Conservation (phyloP, 2,888 invertebrate species). For the Tachina lurida region DNA sequence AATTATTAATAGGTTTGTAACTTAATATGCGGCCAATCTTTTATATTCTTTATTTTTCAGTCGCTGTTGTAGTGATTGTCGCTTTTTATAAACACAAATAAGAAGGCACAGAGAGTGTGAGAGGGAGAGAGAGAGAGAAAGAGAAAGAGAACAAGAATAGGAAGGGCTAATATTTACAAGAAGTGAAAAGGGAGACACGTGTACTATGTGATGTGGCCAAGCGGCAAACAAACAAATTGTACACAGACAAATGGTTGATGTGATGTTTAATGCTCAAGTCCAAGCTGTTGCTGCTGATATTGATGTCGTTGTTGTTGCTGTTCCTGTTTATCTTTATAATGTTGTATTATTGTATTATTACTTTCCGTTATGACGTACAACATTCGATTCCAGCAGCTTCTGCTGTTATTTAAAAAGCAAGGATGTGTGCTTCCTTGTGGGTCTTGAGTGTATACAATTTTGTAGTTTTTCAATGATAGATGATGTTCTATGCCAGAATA, state of each 20-base stretch:
- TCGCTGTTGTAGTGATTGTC: slow-evolving; percentile 33
- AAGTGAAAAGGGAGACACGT: slow-evolving; percentile 60
- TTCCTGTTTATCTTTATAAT: slow-evolving; percentile 48
- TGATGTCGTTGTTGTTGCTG: slow-evolving; percentile 38
- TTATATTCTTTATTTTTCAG: slow-evolving; percentile 40
- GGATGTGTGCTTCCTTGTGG: slow-evolving; percentile 7
- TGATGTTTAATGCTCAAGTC: background rate
- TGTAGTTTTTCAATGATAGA: slow-evolving; percentile 42
- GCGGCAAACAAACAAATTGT: background rate
- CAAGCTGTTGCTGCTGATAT: slow-evolving; percentile 16
- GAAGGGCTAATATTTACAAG: slow-evolving; percentile 42
- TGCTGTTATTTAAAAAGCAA: background rate
- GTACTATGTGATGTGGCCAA: slow-evolving; percentile 47
- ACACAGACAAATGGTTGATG: background rate
- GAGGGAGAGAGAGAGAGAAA: background rate
- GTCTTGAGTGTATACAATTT: slow-evolving; percentile 32
- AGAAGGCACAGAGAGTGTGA: background rate
- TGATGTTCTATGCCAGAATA: background rate
- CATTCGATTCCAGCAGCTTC: slow-evolving; percentile 25
- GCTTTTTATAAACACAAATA: slow-evolving; percentile 26
- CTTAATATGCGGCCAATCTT: slow-evolving; percentile 30
- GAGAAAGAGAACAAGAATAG: background rate
- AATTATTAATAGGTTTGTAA: slow-evolving; percentile 41
- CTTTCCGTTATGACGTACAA: slow-evolving; percentile 48
- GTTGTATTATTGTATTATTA: slow-evolving; percentile 41